Evolutionary conservation across 2,797 vertebrate species (phyloP), one percentile per base, ranked within the genome.

Genomic region (Acipenser ruthenus): DNA sequence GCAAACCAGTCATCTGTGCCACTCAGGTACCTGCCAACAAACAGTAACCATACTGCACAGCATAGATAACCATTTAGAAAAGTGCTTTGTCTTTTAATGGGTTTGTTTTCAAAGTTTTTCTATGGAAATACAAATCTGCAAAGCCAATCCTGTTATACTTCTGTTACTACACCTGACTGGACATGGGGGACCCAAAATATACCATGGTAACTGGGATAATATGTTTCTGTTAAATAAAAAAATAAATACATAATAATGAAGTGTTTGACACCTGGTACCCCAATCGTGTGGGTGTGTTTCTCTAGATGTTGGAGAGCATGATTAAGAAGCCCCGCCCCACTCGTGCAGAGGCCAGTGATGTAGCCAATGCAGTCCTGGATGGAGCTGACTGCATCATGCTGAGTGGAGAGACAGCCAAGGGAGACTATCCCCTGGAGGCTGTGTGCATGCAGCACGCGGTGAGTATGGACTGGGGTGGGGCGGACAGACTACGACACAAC

Each of bases 261-360:
- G 18, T 37, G 37, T 37, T 37, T 37, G 37, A 37, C 5, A 37
- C 37, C 37, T 37, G 5, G 37, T 37, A 37, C 5, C n/a, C 49
- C 37, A 18, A 5, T 37, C 37, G 4, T 37, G 3, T 37, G 37
- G 3, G 37, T 37, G 6, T 13, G 9, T 10, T 13, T 18, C 58
- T 61, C 47, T 68, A 99, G 96, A 99, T 99, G 95, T 79, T 99
- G 86, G 96, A 99, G 83, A 99, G 95, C 83, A 98, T 99, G 96
- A 97, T 99, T 80, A 97, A 97, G 89, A 99, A 97, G 68, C 95
- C 95, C 37, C 87, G 95, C 2, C 96, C 96, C 0, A 98, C 97
- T 0, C 93, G 95, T 0, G 95, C 96, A 0, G 96, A 98, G 82
- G 94, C 96, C 79, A 98, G 96, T 0, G 90, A 91, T 0, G 90